Base-by-base conservation (phyloP, 2,797 vertebrate species). In the Etheostoma perlongum region DNA sequence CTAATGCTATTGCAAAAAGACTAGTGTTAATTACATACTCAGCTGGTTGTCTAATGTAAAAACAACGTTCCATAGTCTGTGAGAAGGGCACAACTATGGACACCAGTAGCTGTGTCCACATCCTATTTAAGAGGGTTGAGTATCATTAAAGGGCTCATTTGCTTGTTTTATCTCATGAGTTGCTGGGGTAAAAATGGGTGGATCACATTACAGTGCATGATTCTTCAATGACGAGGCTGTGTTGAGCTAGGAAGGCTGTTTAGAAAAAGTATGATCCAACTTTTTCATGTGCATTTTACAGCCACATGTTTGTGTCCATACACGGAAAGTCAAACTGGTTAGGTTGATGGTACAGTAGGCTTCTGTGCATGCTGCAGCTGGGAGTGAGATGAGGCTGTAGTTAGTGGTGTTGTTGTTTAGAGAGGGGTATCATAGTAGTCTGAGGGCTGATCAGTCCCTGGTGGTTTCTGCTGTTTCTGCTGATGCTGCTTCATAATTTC, bases 401-500 rank as follows among this genome's bases (percentile, higher is more conserved):
- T 11, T 58, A 73, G 68, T 21, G 57, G 7, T 47, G 71, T 0
- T 58, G 67, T 47, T 79, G 87, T 91, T 99, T 96, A 99, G 90
- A 99, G 97, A 8, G 97, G 97, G 0, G 98, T 99, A 72, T 99
- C 97, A 0, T 97, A 98, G 93, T 93, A 97, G 91, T 99, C 97
- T 4, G 93, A 87, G 2, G 95, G 91, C 68, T 92, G 94, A 21
- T 95, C 95, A 0, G 76, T 80, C 74, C 93, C 94, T 10, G 87
- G 71, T 0, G 93, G 93, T 72, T 94, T 95, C 42, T 95, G 96
- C 60, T 95, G 97, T 65, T 98, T 97, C 65, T 97, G 97, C 90
- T 98, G 97, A 91, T 99, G 98, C 83, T 99, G 97, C 74, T 98
- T 99, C 97, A 99, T 99, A 67, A 99, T 97, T 89, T 99, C 98